A percentile compares a stretch with the other conserved stretches of the same genome.
Evolutionary conservation across 1,140 invertebrate genomes (phyloP).

Genomic region (Hypothenemus hampei): DNA sequence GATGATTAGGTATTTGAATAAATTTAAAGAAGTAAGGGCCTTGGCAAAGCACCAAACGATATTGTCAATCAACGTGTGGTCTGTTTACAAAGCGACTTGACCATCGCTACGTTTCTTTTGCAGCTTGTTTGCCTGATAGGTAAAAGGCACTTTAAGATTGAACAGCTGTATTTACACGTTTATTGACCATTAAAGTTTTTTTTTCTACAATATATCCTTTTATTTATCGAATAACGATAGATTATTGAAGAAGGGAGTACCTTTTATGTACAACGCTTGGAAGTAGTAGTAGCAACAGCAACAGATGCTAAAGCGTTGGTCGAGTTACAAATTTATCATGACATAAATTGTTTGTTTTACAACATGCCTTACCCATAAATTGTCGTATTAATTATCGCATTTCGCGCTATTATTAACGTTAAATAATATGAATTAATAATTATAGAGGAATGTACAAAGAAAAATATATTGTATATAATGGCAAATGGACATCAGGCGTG

Average conservation of each 20-base stretch:
- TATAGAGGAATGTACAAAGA: neutral
- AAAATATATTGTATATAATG: too few relatives aligned
- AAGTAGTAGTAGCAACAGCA: too few relatives aligned
- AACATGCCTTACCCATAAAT: constrained; percentile 11
- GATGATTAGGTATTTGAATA: constrained; percentile 32
- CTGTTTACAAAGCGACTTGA: constrained; percentile 32
- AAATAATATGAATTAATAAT: constrained; percentile 5
- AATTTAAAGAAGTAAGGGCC: constrained; percentile 24
- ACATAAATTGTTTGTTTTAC: constrained; percentile 14
- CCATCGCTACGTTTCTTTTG: constrained; percentile 12
- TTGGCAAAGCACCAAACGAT: constrained; percentile 19
- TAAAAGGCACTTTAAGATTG: neutral
- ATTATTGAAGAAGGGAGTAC: too few relatives aligned
- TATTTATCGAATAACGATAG: too few relatives aligned
- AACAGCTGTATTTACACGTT: constrained; percentile 3
- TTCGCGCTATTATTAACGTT: constrained; percentile 6
- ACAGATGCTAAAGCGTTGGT: neutral
- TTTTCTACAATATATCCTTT: too few relatives aligned
- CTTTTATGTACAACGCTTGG: too few relatives aligned
- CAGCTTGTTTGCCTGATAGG: constrained; percentile 8
- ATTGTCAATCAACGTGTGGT: constrained; percentile 31
- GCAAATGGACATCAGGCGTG: constrained; percentile 14
- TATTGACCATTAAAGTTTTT: neutral
- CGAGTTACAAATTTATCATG: constrained; percentile 7
- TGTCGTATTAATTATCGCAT: constrained; percentile 11